A percentile compares a stretch with the other conserved stretches of the same genome.
Conservation (phyloP, 2,888 invertebrate species). For the Galerucella calmariensis region DNA sequence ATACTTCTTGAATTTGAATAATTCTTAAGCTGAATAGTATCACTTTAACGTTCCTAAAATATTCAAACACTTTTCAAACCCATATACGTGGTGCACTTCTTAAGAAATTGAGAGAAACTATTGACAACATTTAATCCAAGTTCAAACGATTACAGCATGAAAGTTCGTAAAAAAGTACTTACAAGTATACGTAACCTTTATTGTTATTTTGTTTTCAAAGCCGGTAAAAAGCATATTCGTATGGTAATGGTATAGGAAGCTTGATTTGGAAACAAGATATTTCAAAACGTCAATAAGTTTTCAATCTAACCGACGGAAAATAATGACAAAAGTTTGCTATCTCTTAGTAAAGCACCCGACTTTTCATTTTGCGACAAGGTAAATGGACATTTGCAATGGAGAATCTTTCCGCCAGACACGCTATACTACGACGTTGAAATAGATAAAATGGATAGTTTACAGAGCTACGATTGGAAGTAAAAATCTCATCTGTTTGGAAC, state of each 20-base stretch:
- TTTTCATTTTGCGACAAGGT: neutral
- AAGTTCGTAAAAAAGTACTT: no score
- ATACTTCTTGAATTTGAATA: conserved; percentile 8
- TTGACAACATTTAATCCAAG: neutral
- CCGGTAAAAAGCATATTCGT: neutral
- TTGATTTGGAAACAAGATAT: neutral
- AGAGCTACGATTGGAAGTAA: no score
- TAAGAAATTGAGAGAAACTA: neutral
- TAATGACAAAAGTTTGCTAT: neutral
- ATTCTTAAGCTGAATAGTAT: neutral
- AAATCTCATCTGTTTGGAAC: no score
- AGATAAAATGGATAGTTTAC: neutral
- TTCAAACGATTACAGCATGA: neutral
- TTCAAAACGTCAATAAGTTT: neutral
- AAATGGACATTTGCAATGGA: neutral
- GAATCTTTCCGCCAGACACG: neutral
- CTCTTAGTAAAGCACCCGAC: neutral
- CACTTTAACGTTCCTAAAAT: neutral
- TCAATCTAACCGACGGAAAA: neutral
- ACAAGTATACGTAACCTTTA: no score
- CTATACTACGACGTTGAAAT: neutral
- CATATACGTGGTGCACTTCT: neutral
- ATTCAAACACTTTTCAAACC: neutral
- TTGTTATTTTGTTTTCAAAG: no score
- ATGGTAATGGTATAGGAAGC: neutral